Evolutionary conservation across 92 coral and sea anemone genomes (phyloP), one percentile per base, ranked within the genome.

Genomic region (Virgularia gustaviana): DNA sequence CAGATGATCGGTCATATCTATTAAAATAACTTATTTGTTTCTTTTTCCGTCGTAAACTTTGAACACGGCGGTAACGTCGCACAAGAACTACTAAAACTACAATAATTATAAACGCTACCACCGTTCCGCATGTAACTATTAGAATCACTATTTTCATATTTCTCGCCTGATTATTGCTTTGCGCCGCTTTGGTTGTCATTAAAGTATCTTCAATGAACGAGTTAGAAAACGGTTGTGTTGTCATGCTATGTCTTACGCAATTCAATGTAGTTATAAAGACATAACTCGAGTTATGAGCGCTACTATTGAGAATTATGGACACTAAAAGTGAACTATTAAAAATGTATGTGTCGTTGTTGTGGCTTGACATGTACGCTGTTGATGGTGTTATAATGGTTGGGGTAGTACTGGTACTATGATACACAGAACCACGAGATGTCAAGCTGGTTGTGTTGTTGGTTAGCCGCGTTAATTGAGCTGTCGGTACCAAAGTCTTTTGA

Each of bases 1-100:
- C 61, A 2, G 61, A 49, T 2, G 75, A 68, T 1, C 75, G 36
- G 36, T 68, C 75, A 31, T 44, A 68, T 9, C 75, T 13, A 25
- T 68, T 68, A 19, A 68, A 68, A 49, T 68, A 68, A 49, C 75
- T 68, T 2, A 68, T 68, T 45, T 68, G 75, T 34, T 68, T 68
- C 1, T 59, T 61, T 11, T 68, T 68, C 10, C 75, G n/a, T 24
- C 75, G 75, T 2, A 49, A 20, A 22, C 42, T 27, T 32, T 35
- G 61, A 8, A 15, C 35, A 1, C 75, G 42, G 32, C 75, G 53
- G 11, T 68, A 68, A 29, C 75, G 60, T 9, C 75, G 30, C 10
- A 68, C 45, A 2, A 68, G 31, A 3, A 32, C 42, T 25, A 20
- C 22, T 37, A 68, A 29, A 9, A 55, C 75, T 29, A 31, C 23